Base-by-base conservation (phyloP, 2,888 invertebrate species). In the Eretmocerus hayati region DNA sequence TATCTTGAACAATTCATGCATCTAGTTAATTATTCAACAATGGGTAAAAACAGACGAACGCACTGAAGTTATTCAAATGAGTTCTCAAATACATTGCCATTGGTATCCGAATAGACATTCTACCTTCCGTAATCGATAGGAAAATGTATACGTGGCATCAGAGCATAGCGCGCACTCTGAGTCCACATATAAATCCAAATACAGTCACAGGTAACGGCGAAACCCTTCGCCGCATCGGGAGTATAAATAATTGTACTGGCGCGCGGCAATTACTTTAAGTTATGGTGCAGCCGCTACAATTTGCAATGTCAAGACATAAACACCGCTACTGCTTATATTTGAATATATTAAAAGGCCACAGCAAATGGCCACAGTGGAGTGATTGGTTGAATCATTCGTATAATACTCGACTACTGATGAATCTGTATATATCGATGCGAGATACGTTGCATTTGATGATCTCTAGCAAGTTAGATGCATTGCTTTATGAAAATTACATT, bases 251-350 rank as follows among this genome's bases (percentile, higher is more conserved):
- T 71, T 69, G 70, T 67, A 66, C 61, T 60, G 62, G 67, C 62
- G 65, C 65, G 64, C 63, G 65, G 70, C 71, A 69, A 71, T 71
- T 70, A 71, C 69, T 69, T 67, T 70, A 71, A 71, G 71, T 71
- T 71, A 71, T 68, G 63, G 70, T 62, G 64, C 60, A 66, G 68
- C 69, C 66, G 66, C 58, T 63, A 70, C 70, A 71, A 71, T 71
- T 71, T 71, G 70, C 70, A 70, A 71, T 71, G 70, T 69, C 70
- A 71, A 69, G 70, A 69, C 70, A 71, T 71, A 71, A 71, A 70
- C 70, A 71, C 70, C 66, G 69, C 69, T 69, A 69, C 70, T 64
- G 70, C 70, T 71, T 71, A 71, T 67, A 71, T 71, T 71, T 71
- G 70, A 71, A 71, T 71, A 70, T 62, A 71, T 71, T 71, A 71